A percentile compares a stretch with the other conserved stretches of the same genome.
These are phyloP conservation scores for Platycheirus rosarum DNA, from an alignment of 2,888 invertebrate species.

Conservation along the genomic window DNA sequence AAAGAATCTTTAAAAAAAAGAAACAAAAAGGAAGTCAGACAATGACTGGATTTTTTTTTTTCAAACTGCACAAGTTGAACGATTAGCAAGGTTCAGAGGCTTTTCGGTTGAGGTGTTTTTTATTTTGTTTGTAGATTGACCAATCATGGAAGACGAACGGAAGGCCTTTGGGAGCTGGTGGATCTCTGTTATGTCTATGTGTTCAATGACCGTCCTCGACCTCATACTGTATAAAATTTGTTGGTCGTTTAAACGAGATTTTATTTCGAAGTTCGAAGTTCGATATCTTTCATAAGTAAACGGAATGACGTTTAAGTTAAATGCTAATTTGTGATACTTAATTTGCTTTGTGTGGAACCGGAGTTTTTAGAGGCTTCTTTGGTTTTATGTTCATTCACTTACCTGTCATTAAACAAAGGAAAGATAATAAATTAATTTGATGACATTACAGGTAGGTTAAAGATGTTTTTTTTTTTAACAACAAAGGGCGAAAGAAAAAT, in stretches of 20 bases:
- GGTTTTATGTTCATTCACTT: too few species aligned
- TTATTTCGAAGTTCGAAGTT: slow-evolving; percentile 39
- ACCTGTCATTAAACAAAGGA: too few species aligned
- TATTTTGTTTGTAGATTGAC: background rate
- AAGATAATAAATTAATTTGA: too few species aligned
- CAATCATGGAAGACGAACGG: background rate
- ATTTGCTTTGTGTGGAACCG: background rate
- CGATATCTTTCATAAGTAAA: slow-evolving; percentile 45
- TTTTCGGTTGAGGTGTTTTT: slow-evolving; percentile 19
- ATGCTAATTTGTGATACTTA: slow-evolving; percentile 29
- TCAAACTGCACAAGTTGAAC: slow-evolving; percentile 28
- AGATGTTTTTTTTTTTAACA: too few species aligned
- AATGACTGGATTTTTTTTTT: slow-evolving; percentile 38
- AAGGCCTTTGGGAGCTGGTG: slow-evolving; percentile 1
- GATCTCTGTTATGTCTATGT: slow-evolving; percentile 5
- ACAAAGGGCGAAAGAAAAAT: too few species aligned
- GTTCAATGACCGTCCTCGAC: slow-evolving; percentile 73
- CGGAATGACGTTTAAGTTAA: slow-evolving; percentile 17
- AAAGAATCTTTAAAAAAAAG: too few species aligned
- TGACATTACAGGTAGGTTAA: too few species aligned
- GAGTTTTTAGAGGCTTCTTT: too few species aligned
- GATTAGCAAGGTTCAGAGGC: slow-evolving; percentile 59
- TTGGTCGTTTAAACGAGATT: slow-evolving; percentile 31
- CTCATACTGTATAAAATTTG: slow-evolving; percentile 28
- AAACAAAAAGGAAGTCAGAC: slow-evolving; percentile 52